Conservation (phyloP, 2,113 vertebrate genomes). For the Pseudopodoces humilis region DNA sequence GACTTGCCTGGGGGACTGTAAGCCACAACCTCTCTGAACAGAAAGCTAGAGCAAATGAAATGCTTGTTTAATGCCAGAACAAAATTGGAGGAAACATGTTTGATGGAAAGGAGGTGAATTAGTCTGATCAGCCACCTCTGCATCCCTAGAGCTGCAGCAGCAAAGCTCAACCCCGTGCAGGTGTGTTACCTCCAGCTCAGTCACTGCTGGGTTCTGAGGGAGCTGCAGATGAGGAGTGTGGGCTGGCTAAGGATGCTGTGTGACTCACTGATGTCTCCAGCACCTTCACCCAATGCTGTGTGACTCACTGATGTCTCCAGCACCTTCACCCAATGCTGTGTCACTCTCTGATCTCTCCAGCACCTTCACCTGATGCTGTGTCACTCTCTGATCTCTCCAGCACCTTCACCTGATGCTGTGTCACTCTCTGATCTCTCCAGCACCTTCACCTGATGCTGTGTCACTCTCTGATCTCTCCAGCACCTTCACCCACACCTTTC, state of each 20-base stretch:
- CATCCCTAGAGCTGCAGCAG: neutral
- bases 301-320: no score
- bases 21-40: neutral
- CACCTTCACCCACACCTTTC: neutral
- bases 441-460: no score
- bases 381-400: no score
- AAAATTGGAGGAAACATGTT: neutral
- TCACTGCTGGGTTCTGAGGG: neutral
- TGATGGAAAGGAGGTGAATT: neutral
- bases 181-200: rapidly evolving
- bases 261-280: neutral
- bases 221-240: neutral
- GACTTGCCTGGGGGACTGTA: rapidly evolving
- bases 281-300: neutral
- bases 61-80: neutral
- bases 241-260: neutral
- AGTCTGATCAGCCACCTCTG: neutral
- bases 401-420: no score
- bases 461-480: no score
- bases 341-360: no score
- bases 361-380: no score
- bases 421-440: no score
- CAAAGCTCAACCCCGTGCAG: neutral
- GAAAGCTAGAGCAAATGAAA: neutral
- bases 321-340: no score